phyloP scores from a whole-genome alignment of 2,113 vertebrate genomes.

The Erythrocercus mccallii region DNA sequence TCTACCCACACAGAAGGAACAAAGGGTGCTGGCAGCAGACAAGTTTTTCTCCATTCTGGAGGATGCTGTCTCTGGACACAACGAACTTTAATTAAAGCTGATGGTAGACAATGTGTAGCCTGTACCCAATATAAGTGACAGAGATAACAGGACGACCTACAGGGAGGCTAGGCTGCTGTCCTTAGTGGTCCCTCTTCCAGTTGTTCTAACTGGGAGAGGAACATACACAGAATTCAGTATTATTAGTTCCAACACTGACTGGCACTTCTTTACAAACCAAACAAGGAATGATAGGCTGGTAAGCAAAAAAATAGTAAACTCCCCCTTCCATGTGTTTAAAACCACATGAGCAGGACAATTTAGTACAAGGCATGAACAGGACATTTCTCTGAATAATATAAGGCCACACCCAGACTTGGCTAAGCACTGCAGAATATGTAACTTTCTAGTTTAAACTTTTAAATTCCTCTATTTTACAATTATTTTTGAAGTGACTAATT shows the following conservation, averaged over 20 bases:
- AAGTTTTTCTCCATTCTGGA: slow-evolving; percentile 32
- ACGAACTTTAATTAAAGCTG: slow-evolving; percentile 78
- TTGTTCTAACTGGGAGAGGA: background rate
- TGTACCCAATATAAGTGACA: slow-evolving; percentile 2
- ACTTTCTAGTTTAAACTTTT: background rate
- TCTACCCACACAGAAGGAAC: slow-evolving; percentile 85
- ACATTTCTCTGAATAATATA: background rate
- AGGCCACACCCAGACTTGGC: background rate
- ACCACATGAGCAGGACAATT: background rate
- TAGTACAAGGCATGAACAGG: background rate
- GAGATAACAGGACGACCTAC: background rate
- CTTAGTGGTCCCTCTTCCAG: background rate
- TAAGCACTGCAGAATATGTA: background rate
- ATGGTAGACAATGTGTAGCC: slow-evolving; percentile 62
- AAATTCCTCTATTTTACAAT: background rate
- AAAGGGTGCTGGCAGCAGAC: slow-evolving; percentile 75
- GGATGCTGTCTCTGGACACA: slow-evolving; percentile 60
- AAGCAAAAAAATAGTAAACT: background rate
- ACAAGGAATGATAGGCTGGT: background rate
- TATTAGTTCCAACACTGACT: accelerated
- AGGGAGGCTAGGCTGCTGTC: background rate
- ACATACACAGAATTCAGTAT: background rate
- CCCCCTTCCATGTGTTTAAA: accelerated
- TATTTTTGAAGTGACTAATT: background rate
- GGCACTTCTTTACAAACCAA: background rate